Percentiles rank a stretch among this genome's conserved stretches.
Evolutionary conservation across 2,113 vertebrate species (phyloP).

Genomic region (Sinocyclocheilus anshuiensis): DNA sequence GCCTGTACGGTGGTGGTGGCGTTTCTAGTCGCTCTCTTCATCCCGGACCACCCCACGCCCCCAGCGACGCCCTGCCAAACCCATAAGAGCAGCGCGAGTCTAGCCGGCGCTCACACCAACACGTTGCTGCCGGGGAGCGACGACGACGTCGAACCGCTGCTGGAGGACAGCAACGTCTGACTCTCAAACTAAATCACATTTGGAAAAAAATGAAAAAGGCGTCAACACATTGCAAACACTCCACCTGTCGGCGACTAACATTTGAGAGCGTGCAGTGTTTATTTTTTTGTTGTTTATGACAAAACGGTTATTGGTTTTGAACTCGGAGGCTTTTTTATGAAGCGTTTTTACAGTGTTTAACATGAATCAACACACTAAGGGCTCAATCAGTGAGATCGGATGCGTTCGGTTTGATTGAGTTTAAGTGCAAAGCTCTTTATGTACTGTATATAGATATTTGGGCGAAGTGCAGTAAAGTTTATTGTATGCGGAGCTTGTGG

Average conservation of each 20-base stretch:
- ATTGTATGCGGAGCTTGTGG: slow-evolving; percentile 19
- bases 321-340: slow-evolving; percentile 47
- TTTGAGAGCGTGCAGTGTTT: background rate
- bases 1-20: slow-evolving; percentile 88
- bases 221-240: background rate
- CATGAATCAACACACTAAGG: slow-evolving; percentile 45
- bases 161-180: slow-evolving; percentile 91
- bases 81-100: slow-evolving; percentile 78
- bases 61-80: slow-evolving; percentile 71
- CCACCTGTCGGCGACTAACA: background rate
- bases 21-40: slow-evolving; percentile 93
- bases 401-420: slow-evolving; percentile 5
- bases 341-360: slow-evolving; percentile 40
- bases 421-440: slow-evolving; percentile 7
- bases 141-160: slow-evolving; percentile 89
- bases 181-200: background rate
- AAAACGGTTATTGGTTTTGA: slow-evolving; percentile 14
- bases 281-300: background rate
- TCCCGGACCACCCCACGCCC: slow-evolving; percentile 79
- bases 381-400: slow-evolving; percentile 34
- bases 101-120: slow-evolving; percentile 75
- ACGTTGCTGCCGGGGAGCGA: slow-evolving; percentile 78
- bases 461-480: slow-evolving; percentile 53
- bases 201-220: background rate
- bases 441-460: slow-evolving; percentile 20